Base-by-base conservation (phyloP, 2,888 invertebrate species). In the Xiphydria camelus region DNA sequence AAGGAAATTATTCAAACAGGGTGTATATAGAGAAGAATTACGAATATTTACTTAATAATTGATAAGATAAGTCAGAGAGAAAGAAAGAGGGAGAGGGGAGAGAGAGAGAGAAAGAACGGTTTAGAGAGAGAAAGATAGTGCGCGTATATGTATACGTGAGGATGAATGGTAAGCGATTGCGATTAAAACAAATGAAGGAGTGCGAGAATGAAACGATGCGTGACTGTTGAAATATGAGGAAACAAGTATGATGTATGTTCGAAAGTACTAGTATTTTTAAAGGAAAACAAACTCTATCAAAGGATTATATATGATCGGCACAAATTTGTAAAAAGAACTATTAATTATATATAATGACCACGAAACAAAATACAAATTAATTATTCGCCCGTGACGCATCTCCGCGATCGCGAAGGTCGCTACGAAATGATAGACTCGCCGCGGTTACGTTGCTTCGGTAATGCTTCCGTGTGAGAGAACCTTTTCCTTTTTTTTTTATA, bases 1-100 rank as follows among this genome's bases (percentile, higher is more conserved):
- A 41, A 43, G 45, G 31, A 48, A 54, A 49, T 23, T 26, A 53
- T 46, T 49, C 35, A 54, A 67, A 73, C 73, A 73, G 74, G 73
- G 75, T 74, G 73, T 74, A 73, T 57, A 73, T 68, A 73, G 57
- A 70, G 57, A 68, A 59, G 64, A 64, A 66, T 62, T 65, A 71
- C 58, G 59, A 70, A 68, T 71, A 73, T 73, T 74, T 75, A 74
- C 73, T 74, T 75, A 74, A 75, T 68, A 72, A 73, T 51, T 56
- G 59, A 60, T 70, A 70, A 66, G 66, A 21, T 20, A 2, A 14
- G 18, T 12, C 19, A 20, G 21, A 46, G 23, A 21, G 35, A 26
- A 10, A 35, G 26, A 36, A 9, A 12, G 18, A 17, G 25, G 21
- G 15, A 31, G 43, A 51, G 41, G 47, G 26, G 23, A 46, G 34